Conservation (phyloP, 2,888 invertebrate species). For the Sphecodes monilicornis region DNA sequence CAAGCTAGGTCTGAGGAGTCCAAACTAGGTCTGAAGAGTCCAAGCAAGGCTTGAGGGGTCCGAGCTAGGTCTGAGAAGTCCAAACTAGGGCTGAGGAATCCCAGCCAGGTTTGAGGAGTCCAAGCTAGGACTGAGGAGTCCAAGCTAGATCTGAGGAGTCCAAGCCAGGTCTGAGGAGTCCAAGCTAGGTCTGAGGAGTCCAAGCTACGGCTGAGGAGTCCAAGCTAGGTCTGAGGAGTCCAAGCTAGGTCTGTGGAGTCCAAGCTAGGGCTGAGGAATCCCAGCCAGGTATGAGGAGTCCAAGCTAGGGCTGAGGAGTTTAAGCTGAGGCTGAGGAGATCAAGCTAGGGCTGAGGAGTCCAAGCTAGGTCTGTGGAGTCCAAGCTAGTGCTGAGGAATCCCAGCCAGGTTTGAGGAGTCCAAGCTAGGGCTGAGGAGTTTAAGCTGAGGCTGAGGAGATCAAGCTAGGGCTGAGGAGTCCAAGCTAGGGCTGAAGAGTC, state of each 20-base stretch:
- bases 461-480: too few relatives aligned
- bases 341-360: too few relatives aligned
- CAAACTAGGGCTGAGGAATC: too few relatives aligned
- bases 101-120: too few relatives aligned
- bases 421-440: neutral
- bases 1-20: neutral
- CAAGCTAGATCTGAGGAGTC: neutral
- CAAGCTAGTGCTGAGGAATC: neutral
- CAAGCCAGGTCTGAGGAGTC: too few relatives aligned
- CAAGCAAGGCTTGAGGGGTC: neutral
- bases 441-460: too few relatives aligned
- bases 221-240: too few relatives aligned
- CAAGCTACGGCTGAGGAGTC: too few relatives aligned
- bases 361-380: neutral
- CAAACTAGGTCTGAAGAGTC: neutral
- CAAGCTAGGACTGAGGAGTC: neutral
- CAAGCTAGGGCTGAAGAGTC: too few relatives aligned
- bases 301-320: neutral
- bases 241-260: neutral
- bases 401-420: too few relatives aligned
- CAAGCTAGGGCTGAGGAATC: neutral
- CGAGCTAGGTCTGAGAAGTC: neutral
- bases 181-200: neutral
- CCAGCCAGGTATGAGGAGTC: too few relatives aligned
- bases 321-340: too few relatives aligned